These are phyloP conservation scores for Lindbergichthys nudifrons DNA, from an alignment of 2,797 vertebrate genomes.

Conservation along the genomic window DNA sequence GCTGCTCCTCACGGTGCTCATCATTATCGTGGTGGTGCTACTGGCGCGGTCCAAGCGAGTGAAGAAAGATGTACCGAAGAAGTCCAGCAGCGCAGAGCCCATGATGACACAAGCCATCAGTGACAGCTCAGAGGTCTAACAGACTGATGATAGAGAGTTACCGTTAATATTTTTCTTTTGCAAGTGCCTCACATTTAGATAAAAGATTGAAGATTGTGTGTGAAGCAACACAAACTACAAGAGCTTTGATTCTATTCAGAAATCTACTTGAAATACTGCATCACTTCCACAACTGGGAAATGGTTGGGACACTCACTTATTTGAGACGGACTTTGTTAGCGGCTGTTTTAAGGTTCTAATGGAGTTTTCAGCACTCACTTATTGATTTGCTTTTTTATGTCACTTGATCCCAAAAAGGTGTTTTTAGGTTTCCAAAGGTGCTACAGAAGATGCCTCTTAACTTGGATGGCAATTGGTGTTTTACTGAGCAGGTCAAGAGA, in stretches of 20 bases:
- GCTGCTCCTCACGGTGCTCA: slow-evolving; percentile 83
- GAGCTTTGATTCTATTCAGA: slow-evolving; percentile 74
- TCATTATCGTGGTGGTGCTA: slow-evolving; percentile 76
- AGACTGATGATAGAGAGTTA: slow-evolving; percentile 30
- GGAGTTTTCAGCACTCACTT: slow-evolving; percentile 53
- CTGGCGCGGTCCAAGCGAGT: slow-evolving; percentile 80
- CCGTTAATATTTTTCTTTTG: slow-evolving; percentile 62
- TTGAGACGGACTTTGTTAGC: slow-evolving; percentile 49
- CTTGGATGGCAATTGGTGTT: slow-evolving; percentile 53
- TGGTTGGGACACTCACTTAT: slow-evolving; percentile 33
- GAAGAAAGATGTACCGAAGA: slow-evolving; percentile 77
- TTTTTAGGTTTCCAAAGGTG: slow-evolving; percentile 85
- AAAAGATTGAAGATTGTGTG: slow-evolving; percentile 59
- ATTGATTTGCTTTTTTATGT: slow-evolving; percentile 65
- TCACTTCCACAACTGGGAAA: slow-evolving; percentile 53
- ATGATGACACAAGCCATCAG: slow-evolving; percentile 81
- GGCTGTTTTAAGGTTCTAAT: slow-evolving; percentile 64
- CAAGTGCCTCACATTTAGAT: slow-evolving; percentile 84
- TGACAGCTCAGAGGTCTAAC: slow-evolving; percentile 95
- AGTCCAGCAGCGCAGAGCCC: slow-evolving; percentile 85
- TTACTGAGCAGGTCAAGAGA: slow-evolving; percentile 56
- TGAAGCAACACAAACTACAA: slow-evolving; percentile 66
- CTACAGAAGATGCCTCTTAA: slow-evolving; percentile 78
- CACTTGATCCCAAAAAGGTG: slow-evolving; percentile 67
- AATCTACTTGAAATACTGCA: slow-evolving; percentile 79